Conservation (phyloP, 2,113 vertebrate species). For the Gorsachius goisagi region DNA sequence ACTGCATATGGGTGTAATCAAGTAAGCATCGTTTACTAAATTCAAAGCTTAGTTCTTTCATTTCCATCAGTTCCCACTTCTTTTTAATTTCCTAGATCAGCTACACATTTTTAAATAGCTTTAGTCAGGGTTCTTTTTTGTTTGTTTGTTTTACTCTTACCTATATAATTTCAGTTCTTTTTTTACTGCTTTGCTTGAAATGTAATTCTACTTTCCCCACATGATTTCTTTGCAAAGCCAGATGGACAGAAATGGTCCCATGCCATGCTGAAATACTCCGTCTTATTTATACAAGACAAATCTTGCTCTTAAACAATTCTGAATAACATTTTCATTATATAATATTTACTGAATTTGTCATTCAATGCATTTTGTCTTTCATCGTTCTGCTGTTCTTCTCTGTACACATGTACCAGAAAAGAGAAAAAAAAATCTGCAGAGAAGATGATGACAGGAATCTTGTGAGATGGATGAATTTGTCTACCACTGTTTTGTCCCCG, state of each 20-base stretch:
- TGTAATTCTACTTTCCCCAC: background rate
- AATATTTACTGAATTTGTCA: background rate
- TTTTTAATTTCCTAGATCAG: background rate
- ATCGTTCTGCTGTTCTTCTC: background rate
- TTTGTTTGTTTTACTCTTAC: conserved; percentile 30
- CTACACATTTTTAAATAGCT: background rate
- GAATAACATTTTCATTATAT: background rate
- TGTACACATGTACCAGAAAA: background rate
- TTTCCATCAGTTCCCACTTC: conserved; percentile 13
- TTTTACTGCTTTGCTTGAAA: background rate
- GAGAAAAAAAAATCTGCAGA: background rate
- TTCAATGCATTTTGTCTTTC: background rate
- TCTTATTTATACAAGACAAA: background rate
- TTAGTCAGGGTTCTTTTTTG: background rate
- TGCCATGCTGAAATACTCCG: background rate
- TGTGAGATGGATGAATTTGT: background rate
- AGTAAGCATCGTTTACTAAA: conserved; percentile 50
- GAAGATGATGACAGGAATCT: background rate
- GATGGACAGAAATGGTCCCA: background rate
- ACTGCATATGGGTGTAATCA: conserved; percentile 50
- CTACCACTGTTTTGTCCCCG: background rate
- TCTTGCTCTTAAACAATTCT: background rate
- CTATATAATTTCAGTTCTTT: background rate
- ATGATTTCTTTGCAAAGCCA: background rate
- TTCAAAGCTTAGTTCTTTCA: conserved; percentile 16